Evolutionary conservation across 1,140 invertebrate genomes (phyloP).

Genomic region (Pinna nobilis): DNA sequence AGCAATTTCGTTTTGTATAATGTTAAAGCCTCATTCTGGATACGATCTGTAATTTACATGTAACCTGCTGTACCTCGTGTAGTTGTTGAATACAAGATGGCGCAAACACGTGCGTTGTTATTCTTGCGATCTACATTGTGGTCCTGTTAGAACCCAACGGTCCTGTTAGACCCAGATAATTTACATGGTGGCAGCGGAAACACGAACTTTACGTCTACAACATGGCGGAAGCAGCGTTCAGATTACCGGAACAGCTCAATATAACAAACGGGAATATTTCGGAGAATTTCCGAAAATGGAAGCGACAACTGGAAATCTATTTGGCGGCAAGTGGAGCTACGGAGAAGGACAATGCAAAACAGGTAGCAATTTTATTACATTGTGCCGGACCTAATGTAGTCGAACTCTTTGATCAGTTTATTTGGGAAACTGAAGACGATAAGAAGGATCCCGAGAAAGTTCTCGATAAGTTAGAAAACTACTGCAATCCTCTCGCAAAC

Average conservation of each 20-base stretch:
- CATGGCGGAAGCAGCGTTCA: not conserved
- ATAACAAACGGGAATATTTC: slow-evolving; percentile 2
- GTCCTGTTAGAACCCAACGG: too few relatives aligned
- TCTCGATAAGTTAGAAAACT: slow-evolving; percentile 20
- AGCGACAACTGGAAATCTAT: slow-evolving; percentile 21
- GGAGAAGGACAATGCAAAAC: not conserved
- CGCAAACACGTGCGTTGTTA: too few relatives aligned
- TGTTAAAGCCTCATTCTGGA: too few relatives aligned
- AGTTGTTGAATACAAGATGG: too few relatives aligned
- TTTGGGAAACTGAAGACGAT: slow-evolving; percentile 8
- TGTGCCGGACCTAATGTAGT: slow-evolving; percentile 13
- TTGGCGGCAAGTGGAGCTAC: not conserved
- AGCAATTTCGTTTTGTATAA: too few relatives aligned
- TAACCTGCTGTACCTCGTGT: too few relatives aligned
- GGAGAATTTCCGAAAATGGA: slow-evolving; percentile 24
- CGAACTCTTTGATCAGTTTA: slow-evolving; percentile 16
- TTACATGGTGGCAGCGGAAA: slow-evolving; percentile 9
- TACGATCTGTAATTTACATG: too few relatives aligned
- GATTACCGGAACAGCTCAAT: slow-evolving; percentile 5
- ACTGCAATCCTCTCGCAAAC: slow-evolving; percentile 24
- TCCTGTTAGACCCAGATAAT: too few relatives aligned
- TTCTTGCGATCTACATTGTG: too few relatives aligned
- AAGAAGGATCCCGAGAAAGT: slow-evolving; percentile 22
- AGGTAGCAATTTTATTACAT: slow-evolving; percentile 4
- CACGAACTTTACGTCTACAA: too few relatives aligned